A percentile compares a stretch with the other conserved stretches of the same genome.
These are phyloP conservation scores for Sogatella furcifera DNA, from an alignment of 1,140 invertebrate genomes.

Conservation along the genomic window DNA sequence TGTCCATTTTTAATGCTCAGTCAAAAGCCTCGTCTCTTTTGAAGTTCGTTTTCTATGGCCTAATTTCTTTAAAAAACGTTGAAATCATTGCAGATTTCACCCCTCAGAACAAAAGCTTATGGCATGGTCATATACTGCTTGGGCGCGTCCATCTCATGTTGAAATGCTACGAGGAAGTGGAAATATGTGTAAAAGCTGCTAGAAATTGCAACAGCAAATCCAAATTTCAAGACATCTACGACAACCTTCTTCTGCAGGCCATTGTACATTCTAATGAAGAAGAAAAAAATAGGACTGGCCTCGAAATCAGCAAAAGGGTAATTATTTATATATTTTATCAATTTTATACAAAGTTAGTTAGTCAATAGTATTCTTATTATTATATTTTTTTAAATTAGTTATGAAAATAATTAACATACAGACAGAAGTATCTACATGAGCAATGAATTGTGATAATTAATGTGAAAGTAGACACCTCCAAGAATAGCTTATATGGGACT, in stretches of 20 bases:
- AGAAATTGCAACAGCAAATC: conserved; percentile 31
- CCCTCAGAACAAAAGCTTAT: not conserved
- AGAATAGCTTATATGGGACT: no score
- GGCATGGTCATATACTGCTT: not conserved
- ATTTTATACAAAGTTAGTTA: no score
- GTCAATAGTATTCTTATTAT: no score
- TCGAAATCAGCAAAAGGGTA: not conserved
- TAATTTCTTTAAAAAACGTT: conserved; percentile 20
- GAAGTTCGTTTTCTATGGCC: no score
- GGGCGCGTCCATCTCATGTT: not conserved
- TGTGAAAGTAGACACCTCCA: no score
- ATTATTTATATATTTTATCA: not conserved
- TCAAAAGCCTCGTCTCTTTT: no score
- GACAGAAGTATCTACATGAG: no score
- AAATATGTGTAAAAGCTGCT: conserved; percentile 41
- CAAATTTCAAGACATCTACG: conserved; percentile 23
- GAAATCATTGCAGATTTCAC: not conserved
- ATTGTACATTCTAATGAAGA: not conserved
- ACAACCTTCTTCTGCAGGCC: not conserved
- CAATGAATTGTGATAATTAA: no score
- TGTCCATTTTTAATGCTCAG: no score
- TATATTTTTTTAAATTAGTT: no score
- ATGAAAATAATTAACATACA: no score
- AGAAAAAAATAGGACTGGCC: not conserved
- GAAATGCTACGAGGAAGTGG: conserved; percentile 22